Percentiles rank a stretch among this genome's conserved stretches.
Conservation (phyloP, 2,113 vertebrate species). For the Rallus limicola region DNA sequence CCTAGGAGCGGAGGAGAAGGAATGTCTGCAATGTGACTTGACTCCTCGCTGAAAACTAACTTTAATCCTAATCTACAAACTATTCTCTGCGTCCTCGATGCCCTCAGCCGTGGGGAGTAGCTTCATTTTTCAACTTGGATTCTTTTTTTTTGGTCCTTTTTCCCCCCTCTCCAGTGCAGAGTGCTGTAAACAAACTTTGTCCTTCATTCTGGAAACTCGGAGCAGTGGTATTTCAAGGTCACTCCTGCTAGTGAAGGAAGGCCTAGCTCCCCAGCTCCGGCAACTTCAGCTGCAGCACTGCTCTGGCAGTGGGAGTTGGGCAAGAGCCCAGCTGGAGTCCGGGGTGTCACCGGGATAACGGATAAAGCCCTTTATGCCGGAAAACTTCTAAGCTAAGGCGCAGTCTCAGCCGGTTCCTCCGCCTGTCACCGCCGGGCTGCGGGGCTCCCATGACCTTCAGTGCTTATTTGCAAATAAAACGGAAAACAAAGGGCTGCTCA, state of each 20-base stretch:
- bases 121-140: background rate
- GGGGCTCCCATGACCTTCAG: constrained; percentile 79
- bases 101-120: background rate
- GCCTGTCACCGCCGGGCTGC: constrained; percentile 32
- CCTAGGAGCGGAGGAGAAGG: background rate
- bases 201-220: constrained; percentile 84
- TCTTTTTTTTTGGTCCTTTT: background rate
- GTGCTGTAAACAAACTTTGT: constrained; percentile 85
- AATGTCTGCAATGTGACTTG: background rate
- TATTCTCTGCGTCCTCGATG: background rate
- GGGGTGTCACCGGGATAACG: background rate
- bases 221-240: constrained; percentile 92
- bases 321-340: background rate
- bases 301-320: background rate
- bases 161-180: background rate
- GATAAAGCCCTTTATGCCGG: background rate
- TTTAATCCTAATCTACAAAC: constrained; percentile 6
- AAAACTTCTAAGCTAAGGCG: background rate
- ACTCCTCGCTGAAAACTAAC: constrained; percentile 11
- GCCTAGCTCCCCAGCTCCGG: constrained; percentile 68
- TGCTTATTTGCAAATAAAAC: constrained; percentile 40
- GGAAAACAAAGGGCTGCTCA: constrained; percentile 48
- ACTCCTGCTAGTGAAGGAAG: constrained; percentile 77
- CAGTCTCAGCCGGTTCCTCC: background rate
- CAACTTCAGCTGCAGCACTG: constrained; percentile 72